A percentile compares a stretch with the other conserved stretches of the same genome.
Evolutionary conservation across 1,140 invertebrate species (phyloP).

Genomic region (Palaemon carinicauda): DNA sequence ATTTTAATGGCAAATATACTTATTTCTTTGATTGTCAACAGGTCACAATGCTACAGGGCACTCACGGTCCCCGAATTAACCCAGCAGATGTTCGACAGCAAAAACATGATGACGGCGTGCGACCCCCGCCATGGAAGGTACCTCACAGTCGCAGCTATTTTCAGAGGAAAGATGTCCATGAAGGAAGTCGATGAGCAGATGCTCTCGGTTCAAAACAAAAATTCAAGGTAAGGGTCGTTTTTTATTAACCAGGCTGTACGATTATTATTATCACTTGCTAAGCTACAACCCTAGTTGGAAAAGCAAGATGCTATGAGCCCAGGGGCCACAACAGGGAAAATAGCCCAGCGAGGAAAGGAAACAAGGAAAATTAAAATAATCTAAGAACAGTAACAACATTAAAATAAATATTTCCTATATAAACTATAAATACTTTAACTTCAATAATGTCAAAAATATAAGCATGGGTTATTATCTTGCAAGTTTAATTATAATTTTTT

Average conservation of each 20-base stretch:
- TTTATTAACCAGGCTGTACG: neutral
- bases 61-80: slow-evolving; percentile 30
- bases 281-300: too few species aligned
- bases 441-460: too few species aligned
- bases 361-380: too few species aligned
- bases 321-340: too few species aligned
- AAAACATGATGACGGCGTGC: slow-evolving; percentile 41
- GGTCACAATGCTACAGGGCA: slow-evolving; percentile 25
- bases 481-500: too few species aligned
- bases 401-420: too few species aligned
- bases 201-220: slow-evolving; percentile 68
- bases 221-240: slow-evolving; percentile 54
- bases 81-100: slow-evolving; percentile 46
- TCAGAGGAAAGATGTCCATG: slow-evolving; percentile 39
- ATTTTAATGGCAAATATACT: neutral
- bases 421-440: too few species aligned
- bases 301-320: too few species aligned
- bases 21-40: neutral
- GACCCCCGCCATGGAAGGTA: slow-evolving; percentile 32
- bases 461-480: too few species aligned
- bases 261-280: too few species aligned
- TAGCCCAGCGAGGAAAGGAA: too few species aligned
- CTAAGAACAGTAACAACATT: too few species aligned
- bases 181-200: slow-evolving; percentile 63
- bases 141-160: slow-evolving; percentile 37